Conservation (phyloP, 2,888 invertebrate genomes). For the Cylloceria caligata region DNA sequence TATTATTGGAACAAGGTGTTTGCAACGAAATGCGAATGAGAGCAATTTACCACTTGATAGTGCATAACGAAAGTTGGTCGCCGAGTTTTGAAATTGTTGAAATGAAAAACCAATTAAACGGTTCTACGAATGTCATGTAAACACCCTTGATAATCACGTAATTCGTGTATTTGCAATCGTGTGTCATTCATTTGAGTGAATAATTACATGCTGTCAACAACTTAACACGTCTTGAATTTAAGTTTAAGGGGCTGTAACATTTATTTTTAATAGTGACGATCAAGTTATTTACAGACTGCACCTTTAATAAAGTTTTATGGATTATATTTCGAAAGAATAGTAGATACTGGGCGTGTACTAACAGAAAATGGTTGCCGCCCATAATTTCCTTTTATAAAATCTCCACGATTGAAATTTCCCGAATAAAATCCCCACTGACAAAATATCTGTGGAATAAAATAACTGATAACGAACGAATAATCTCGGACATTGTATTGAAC, state of each 20-base stretch:
- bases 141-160: constrained; percentile 10
- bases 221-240: not conserved
- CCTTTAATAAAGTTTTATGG: not conserved
- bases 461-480: no score
- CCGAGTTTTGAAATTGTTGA: constrained; percentile 58
- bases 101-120: constrained; percentile 52
- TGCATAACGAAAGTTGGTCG: constrained; percentile 49
- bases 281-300: not conserved
- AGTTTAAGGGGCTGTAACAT: not conserved
- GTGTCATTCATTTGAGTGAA: constrained; percentile 5
- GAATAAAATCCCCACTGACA: no score
- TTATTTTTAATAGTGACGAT: not conserved
- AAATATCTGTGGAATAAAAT: no score
- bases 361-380: no score
- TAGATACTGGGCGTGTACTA: no score
- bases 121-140: constrained; percentile 53
- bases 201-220: constrained; percentile 5
- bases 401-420: no score
- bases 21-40: constrained; percentile 45
- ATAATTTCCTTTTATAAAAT: no score
- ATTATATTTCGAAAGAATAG: no score
- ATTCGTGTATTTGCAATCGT: constrained; percentile 7
- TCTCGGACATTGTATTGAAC: no score
- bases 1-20: constrained; percentile 34
- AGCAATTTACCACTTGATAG: constrained; percentile 31